These are phyloP conservation scores for Leptinotarsa haldemani DNA, from an alignment of 2,888 invertebrate species.

Conservation along the genomic window DNA sequence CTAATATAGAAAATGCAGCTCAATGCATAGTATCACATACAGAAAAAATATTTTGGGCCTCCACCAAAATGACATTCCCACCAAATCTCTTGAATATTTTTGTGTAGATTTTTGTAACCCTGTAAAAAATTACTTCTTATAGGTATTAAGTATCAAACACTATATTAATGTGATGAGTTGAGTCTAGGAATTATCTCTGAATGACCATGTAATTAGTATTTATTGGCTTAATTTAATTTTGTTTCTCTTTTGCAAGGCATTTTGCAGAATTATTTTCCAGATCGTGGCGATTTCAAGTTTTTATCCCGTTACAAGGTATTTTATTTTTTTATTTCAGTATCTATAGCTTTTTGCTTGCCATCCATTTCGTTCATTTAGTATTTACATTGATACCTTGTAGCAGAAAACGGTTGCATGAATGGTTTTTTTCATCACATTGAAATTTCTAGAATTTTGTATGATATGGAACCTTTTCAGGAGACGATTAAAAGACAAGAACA, in stretches of 20 bases:
- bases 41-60: no score
- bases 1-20: no score
- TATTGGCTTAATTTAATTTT: conserved; percentile 51
- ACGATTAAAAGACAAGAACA: conserved; percentile 58
- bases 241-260: conserved; percentile 59
- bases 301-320: conserved; percentile 62
- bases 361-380: conserved; percentile 22
- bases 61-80: no score
- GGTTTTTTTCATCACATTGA: conserved; percentile 16
- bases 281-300: conserved; percentile 62
- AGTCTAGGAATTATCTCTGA: no score
- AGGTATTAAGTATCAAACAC: no score
- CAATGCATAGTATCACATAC: no score
- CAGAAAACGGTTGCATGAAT: conserved; percentile 24
- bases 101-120: no score
- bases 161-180: no score
- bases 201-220: conserved; percentile 20
- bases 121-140: neutral
- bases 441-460: neutral
- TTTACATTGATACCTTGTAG: neutral
- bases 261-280: conserved; percentile 64
- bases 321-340: conserved; percentile 45
- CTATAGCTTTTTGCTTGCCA: conserved; percentile 28
- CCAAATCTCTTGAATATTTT: no score
- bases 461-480: conserved; percentile 53